Conservation (phyloP, 2,888 invertebrate species). For the Drosophila paranaensis region DNA sequence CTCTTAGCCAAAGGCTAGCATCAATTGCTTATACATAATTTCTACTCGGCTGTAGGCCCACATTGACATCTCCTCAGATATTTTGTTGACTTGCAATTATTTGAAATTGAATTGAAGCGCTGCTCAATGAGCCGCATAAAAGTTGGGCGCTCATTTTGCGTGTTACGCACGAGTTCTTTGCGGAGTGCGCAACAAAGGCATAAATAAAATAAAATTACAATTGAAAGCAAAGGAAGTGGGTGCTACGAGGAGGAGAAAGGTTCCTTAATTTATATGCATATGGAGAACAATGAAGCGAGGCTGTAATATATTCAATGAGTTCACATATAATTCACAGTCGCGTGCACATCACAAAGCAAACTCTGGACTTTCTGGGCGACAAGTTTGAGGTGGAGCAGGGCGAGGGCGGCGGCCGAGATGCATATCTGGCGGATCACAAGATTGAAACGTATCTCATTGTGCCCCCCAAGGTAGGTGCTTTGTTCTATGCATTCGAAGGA, state of each 20-base stretch:
- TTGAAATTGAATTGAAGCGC: slow-evolving; percentile 68
- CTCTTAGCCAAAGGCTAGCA: not conserved
- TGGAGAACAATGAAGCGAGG: slow-evolving; percentile 15
- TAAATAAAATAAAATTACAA: slow-evolving; percentile 50
- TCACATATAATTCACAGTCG: slow-evolving; percentile 86
- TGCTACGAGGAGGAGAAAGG: not conserved
- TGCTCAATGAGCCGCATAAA: slow-evolving; percentile 64
- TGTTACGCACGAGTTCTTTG: slow-evolving; percentile 51
- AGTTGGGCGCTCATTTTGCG: slow-evolving; percentile 34
- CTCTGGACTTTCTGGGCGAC: slow-evolving; percentile 91
- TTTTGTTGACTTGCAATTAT: slow-evolving; percentile 57
- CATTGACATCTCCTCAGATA: slow-evolving; percentile 16
- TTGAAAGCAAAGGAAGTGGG: slow-evolving; percentile 14
- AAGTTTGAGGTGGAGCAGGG: slow-evolving; percentile 95
- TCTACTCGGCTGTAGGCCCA: too few relatives aligned
- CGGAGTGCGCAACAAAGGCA: slow-evolving; percentile 36
- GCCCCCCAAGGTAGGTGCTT: slow-evolving; percentile 89
- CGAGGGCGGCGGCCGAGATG: slow-evolving; percentile 92
- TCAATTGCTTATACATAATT: not conserved
- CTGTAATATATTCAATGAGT: slow-evolving; percentile 9
- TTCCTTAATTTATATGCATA: slow-evolving; percentile 31
- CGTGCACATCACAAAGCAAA: slow-evolving; percentile 95
- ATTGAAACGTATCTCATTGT: slow-evolving; percentile 94
- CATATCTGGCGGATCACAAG: slow-evolving; percentile 94
- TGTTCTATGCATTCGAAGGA: not conserved